A percentile compares a stretch with the other conserved stretches of the same genome.
These are phyloP conservation scores for fruit fly (Drosophila melanogaster) DNA, from an alignment of 1,140 invertebrate species.

Conservation along the genomic window Release_6_plus_ISO1_MT NT_033779.5:6359001-6359500, in stretches of 20 bases:
- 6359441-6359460: conserved; percentile 40
- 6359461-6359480: conserved; percentile 53
- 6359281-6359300: conserved; percentile 48
- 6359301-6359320: conserved; percentile 65
- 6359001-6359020: conserved; percentile 16
- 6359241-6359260: conserved; percentile 69
- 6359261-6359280: conserved; percentile 72
- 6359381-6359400: conserved; percentile 79
- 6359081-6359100: conserved; percentile 84
- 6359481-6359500: conserved; percentile 51
- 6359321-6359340: conserved; percentile 78
- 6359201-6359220: conserved; percentile 15
- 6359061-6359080: conserved; percentile 79
- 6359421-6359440: conserved; percentile 44
- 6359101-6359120: conserved; percentile 75
- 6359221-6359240: conserved; percentile 38
- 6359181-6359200: conserved; percentile 9
- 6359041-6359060: conserved; percentile 16
- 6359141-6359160: conserved; percentile 62
- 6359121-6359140: conserved; percentile 61
- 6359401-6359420: conserved; percentile 75
- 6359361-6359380: conserved; percentile 79
- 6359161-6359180: conserved; percentile 31
- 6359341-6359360: conserved; percentile 82
- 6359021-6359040: background rate